Base-by-base conservation (phyloP, 2,888 invertebrate genomes). In the Tholera decimalis region DNA sequence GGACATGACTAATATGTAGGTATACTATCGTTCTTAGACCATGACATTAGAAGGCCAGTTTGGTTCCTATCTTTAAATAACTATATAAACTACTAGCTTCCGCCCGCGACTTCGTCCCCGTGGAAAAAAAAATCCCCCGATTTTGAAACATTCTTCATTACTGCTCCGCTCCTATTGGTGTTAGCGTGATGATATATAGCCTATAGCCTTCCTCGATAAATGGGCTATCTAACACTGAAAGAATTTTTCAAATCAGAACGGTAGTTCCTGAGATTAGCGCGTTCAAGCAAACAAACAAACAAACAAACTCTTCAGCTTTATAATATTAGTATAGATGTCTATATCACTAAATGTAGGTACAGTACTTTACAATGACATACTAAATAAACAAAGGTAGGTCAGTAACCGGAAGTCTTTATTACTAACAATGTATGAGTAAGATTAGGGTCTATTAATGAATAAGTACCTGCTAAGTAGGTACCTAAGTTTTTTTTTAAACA, bases 351-450 rank as follows among this genome's bases (percentile, higher is more conserved):
- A 33, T 26, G 22, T 60, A 57, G n/a, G 35, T 18, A 49, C 50
- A 35, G 18, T 37, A 60, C 55, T 26, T 28, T 30, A 44, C 39
- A 35, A 81, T 86, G 87, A 88, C 87, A 77, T 84, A 87, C 66
- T 78, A 62, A 54, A 70, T 79, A 88, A 84, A 88, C 74, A 84
- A 68, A 83, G 85, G 83, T 67, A 74, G 74, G 82, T 68, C 73
- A 61, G 39, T 49, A 66, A 69, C 76, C 82, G 84, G 83, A 85
- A 82, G 54, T 68, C 13, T 4, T 53, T 35, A 59, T 67, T 68
- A 71, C 66, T 64, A 77, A 67, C 53, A 43, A 22, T 61, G 51
- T 55, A 67, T 82, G 84, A 83, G 59, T 81, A 78, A 78, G 63
- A 59, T 62, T 57, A 60, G 60, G 50, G 20, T 44, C 57, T 51